These are phyloP conservation scores for Galeruca laticollis DNA, from an alignment of 2,888 invertebrate genomes.

Conservation along the genomic window DNA sequence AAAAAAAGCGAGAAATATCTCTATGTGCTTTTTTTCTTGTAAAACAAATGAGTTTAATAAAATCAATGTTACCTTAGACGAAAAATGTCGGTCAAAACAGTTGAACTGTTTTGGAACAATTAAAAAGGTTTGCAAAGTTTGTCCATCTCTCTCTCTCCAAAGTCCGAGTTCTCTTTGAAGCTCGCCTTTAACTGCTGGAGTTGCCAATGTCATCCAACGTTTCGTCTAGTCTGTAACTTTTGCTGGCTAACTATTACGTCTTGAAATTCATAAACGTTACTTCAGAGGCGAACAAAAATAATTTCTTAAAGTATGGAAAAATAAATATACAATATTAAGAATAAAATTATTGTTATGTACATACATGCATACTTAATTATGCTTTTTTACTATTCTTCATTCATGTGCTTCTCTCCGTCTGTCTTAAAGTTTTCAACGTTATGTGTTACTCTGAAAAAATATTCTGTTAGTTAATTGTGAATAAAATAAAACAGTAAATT, in stretches of 20 bases:
- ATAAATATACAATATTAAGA: too few species aligned
- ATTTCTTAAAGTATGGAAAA: too few species aligned
- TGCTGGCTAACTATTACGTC: slow-evolving; percentile 14
- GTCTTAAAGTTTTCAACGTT: too few species aligned
- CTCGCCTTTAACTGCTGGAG: slow-evolving; percentile 24
- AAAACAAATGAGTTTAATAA: not conserved
- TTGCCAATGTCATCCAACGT: slow-evolving; percentile 25
- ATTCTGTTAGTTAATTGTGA: too few species aligned
- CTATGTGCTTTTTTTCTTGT: not conserved
- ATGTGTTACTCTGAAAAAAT: too few species aligned
- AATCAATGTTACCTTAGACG: not conserved
- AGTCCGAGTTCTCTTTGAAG: slow-evolving; percentile 41
- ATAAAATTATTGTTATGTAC: too few species aligned
- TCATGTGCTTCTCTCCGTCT: too few species aligned
- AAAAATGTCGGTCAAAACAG: slow-evolving; percentile 36
- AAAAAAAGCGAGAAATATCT: not conserved
- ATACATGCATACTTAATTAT: too few species aligned
- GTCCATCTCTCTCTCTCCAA: slow-evolving; percentile 52
- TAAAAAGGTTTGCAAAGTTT: slow-evolving; percentile 40
- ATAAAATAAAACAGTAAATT: too few species aligned
- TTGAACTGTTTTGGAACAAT: slow-evolving; percentile 40
- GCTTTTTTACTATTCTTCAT: too few species aligned
- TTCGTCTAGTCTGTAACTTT: slow-evolving; percentile 18
- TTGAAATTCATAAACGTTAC: slow-evolving; percentile 2
- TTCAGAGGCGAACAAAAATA: not conserved